Percentiles rank a stretch among this genome's conserved stretches.
phyloP scores from a whole-genome alignment of 2,888 invertebrate genomes.

The Diadegma fenestrale region DNA sequence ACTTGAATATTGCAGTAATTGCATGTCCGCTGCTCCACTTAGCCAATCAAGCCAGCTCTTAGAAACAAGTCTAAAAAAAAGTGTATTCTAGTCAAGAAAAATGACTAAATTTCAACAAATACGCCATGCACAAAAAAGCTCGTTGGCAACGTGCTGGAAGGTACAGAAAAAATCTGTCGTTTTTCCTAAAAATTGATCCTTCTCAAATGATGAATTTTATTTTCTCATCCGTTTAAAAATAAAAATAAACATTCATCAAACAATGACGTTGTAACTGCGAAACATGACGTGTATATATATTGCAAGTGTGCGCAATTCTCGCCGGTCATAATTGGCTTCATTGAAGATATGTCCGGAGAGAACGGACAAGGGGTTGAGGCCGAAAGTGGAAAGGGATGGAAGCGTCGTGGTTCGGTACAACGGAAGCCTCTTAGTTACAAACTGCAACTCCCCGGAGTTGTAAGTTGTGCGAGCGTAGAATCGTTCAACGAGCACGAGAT shows the following conservation, averaged over 20 bases:
- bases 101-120: too few relatives aligned
- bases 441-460: slow-evolving; percentile 53
- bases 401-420: slow-evolving; percentile 62
- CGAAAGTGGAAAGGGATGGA: slow-evolving; percentile 43
- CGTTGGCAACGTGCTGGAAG: too few relatives aligned
- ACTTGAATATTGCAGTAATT: slow-evolving; percentile 1
- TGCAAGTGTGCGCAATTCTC: slow-evolving; percentile 37
- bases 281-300: neutral
- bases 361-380: slow-evolving; percentile 50
- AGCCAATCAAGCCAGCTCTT: neutral
- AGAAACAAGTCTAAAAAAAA: neutral
- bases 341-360: slow-evolving; percentile 51
- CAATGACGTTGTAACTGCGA: neutral
- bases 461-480: slow-evolving; percentile 33
- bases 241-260: neutral
- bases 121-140: too few relatives aligned
- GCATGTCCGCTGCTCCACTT: slow-evolving; percentile 10
- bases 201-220: neutral
- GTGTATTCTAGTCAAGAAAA: neutral
- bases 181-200: neutral
- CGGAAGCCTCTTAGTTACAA: slow-evolving; percentile 66
- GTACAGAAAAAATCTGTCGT: too few relatives aligned
- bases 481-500: slow-evolving; percentile 57
- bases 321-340: slow-evolving; percentile 56
- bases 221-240: neutral